phyloP scores from a whole-genome alignment of 2,888 invertebrate species.

The Osedax frankpressi region DNA sequence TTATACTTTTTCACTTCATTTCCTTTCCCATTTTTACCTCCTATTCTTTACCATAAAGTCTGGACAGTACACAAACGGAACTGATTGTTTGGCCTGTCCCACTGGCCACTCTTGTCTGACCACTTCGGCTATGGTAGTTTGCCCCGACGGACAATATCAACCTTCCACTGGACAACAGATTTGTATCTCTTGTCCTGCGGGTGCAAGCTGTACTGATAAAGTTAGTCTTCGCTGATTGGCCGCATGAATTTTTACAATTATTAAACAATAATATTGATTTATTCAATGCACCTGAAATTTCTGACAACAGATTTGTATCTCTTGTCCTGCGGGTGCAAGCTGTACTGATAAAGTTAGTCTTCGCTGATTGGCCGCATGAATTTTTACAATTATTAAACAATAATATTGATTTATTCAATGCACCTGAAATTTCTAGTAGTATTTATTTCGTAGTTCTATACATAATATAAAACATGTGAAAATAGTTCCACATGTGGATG shows the following conservation, averaged over 20 bases:
- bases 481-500: no score
- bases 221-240: not conserved
- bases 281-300: no score
- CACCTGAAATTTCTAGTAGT: no score
- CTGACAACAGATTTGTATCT: conserved; percentile 34
- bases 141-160: conserved; percentile 38
- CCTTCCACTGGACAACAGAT: conserved; percentile 31
- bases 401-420: no score
- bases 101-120: conserved; percentile 36
- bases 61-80: conserved; percentile 37
- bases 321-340: conserved; percentile 31
- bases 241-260: no score
- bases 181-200: conserved; percentile 36
- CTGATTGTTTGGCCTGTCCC: conserved; percentile 33
- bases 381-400: no score
- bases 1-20: no score
- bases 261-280: no score
- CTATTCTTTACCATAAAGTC: no score
- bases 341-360: conserved; percentile 22
- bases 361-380: not conserved
- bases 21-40: no score
- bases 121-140: conserved; percentile 30
- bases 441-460: no score
- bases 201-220: conserved; percentile 23
- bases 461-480: conserved; percentile 32